Percentiles rank a stretch among this genome's conserved stretches.
Conservation (phyloP, 1,140 invertebrate genomes). For the Oppia nitens region DNA sequence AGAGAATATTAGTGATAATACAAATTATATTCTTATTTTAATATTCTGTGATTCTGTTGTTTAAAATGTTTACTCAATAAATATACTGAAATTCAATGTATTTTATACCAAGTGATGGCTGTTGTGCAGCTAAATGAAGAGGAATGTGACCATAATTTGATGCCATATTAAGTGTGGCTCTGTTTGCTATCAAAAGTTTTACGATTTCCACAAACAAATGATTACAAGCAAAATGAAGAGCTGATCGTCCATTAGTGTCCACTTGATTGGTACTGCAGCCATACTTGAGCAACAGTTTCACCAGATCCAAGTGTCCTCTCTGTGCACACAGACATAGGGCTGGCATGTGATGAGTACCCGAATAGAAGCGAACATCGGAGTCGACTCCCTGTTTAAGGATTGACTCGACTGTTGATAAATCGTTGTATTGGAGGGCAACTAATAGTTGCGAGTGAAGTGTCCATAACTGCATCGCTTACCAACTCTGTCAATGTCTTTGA, state of each 20-base stretch:
- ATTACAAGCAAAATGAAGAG: conserved; percentile 23
- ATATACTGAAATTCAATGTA: background rate
- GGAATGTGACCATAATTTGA: conserved; percentile 29
- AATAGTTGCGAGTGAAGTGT: conserved; percentile 8
- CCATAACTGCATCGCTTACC: conserved; percentile 8
- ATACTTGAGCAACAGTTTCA: conserved; percentile 21
- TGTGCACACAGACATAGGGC: conserved; percentile 26
- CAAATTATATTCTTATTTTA: too few relatives aligned
- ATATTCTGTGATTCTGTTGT: too few relatives aligned
- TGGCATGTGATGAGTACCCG: conserved; percentile 22
- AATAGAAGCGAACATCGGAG: conserved; percentile 24
- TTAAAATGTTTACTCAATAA: too few relatives aligned
- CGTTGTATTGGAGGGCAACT: conserved; percentile 24
- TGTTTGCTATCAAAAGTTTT: conserved; percentile 17
- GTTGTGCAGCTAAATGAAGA: conserved; percentile 55
- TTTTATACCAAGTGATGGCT: conserved; percentile 24
- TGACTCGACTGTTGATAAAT: conserved; percentile 17
- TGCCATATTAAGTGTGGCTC: conserved; percentile 21
- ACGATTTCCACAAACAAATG: conserved; percentile 21
- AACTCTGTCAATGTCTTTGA: too few relatives aligned
- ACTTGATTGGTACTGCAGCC: conserved; percentile 18
- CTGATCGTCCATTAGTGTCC: background rate
- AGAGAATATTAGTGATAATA: background rate
- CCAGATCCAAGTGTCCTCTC: conserved; percentile 23
- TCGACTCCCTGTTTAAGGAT: conserved; percentile 23